These are phyloP conservation scores for Colaptes auratus DNA, from an alignment of 2,113 vertebrate species.

Conservation along the genomic window DNA sequence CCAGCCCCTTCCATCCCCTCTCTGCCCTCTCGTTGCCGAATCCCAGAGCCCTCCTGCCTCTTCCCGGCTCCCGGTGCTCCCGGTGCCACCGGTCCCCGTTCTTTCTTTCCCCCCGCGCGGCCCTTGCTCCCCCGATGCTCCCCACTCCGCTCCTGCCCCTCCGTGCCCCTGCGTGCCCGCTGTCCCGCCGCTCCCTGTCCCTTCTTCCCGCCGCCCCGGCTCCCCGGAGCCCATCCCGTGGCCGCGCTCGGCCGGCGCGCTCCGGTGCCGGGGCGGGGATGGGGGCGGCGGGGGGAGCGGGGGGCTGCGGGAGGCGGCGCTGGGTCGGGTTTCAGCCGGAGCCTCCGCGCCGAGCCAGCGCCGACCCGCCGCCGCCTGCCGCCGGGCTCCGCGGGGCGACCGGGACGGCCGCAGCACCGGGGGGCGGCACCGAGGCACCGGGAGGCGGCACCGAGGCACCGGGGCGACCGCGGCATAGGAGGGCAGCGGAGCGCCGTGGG, in stretches of 20 bases:
- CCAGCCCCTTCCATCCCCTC: background rate
- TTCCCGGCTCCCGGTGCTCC: background rate
- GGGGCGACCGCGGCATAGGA: no score
- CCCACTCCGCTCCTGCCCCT: no score
- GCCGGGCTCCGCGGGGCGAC: background rate
- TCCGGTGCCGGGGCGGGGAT: background rate
- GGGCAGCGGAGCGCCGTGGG: no score
- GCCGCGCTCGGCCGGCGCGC: background rate
- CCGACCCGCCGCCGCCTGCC: no score
- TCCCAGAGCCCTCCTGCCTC: background rate
- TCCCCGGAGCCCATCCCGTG: background rate
- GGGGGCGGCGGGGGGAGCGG: background rate
- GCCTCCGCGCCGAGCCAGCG: background rate
- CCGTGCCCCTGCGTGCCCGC: no score
- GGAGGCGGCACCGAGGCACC: no score
- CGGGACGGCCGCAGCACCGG: background rate
- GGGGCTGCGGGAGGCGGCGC: conserved; percentile 28
- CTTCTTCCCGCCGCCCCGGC: background rate
- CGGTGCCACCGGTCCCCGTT: background rate
- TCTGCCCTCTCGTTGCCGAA: background rate
- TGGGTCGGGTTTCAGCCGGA: conserved; percentile 25
- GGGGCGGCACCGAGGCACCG: no score
- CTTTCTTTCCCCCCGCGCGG: background rate
- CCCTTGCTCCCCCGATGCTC: background rate
- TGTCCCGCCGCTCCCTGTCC: no score